Percentiles rank a stretch among this genome's conserved stretches.
phyloP scores from a whole-genome alignment of 1,140 invertebrate genomes.

The Thaumetopoea pityocampa region DNA sequence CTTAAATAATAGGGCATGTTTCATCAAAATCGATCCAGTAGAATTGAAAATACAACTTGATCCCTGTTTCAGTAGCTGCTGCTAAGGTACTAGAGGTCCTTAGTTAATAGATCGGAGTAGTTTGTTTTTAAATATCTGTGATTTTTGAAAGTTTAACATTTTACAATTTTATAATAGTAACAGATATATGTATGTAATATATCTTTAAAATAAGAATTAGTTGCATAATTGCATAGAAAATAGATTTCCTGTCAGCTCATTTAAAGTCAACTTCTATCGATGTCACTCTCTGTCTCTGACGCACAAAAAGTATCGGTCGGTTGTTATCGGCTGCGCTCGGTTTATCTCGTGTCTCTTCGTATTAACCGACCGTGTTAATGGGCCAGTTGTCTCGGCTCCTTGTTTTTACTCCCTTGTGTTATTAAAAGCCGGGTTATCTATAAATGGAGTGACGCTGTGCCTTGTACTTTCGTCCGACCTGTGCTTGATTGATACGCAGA shows the following conservation, averaged over 20 bases:
- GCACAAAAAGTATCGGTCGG: conserved; percentile 16
- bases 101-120: too few species aligned
- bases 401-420: conserved; percentile 46
- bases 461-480: conserved; percentile 22
- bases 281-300: conserved; percentile 11
- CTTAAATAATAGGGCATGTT: too few species aligned
- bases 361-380: conserved; percentile 58
- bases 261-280: neutral
- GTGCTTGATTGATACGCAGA: conserved; percentile 38
- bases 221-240: too few species aligned
- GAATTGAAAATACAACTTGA: too few species aligned
- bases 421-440: conserved; percentile 48
- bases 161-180: too few species aligned
- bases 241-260: neutral
- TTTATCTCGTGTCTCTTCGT: conserved; percentile 51
- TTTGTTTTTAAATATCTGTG: too few species aligned
- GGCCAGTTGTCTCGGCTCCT: conserved; percentile 37
- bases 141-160: too few species aligned
- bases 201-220: too few species aligned
- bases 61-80: too few species aligned
- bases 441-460: conserved; percentile 37
- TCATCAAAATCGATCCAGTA: too few species aligned
- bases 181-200: too few species aligned
- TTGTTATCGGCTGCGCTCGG: conserved; percentile 28
- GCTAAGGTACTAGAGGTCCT: too few species aligned